Evolutionary conservation across 37 sponge, comb jelly and placozoan genomes (phyloP).

Genomic region (Oscarella lobularis): DNA sequence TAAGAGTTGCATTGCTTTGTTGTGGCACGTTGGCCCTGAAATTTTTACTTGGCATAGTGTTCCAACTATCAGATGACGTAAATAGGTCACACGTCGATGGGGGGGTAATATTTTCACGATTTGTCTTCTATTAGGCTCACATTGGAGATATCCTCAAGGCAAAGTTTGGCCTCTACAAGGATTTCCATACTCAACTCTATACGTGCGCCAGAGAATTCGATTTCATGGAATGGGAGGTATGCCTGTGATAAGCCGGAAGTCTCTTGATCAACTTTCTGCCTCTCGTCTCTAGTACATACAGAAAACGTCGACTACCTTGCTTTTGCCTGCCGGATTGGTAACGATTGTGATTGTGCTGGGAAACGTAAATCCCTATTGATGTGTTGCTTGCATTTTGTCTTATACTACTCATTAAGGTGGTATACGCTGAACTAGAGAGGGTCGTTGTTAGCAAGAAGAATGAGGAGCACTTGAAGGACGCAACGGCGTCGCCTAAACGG

Average conservation of each 20-base stretch:
- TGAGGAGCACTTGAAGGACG: too few species aligned
- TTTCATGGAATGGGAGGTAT: conserved; percentile 25
- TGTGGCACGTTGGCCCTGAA: not conserved
- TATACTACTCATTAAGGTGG: too few species aligned
- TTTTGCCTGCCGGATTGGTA: conserved; percentile 17
- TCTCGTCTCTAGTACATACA: conserved; percentile 1
- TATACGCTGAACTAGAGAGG: too few species aligned
- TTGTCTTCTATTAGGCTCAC: conserved; percentile 25
- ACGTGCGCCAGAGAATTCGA: conserved; percentile 84
- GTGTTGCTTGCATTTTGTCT: too few species aligned
- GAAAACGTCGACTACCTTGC: conserved; percentile 27
- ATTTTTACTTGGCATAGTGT: not conserved
- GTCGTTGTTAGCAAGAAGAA: too few species aligned
- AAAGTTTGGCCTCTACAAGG: conserved; percentile 72
- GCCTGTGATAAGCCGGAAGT: not conserved
- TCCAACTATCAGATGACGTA: not conserved
- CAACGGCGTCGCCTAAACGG: too few species aligned
- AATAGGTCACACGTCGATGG: too few species aligned
- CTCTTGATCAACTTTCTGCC: not conserved
- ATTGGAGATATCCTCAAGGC: conserved; percentile 64
- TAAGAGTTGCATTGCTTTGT: not conserved
- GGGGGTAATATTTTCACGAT: too few species aligned
- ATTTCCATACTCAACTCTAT: conserved; percentile 92
- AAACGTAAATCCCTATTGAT: too few species aligned
- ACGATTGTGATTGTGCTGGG: not conserved